phyloP scores from a whole-genome alignment of 2,797 vertebrate species.

The Uromys caudimaculatus region DNA sequence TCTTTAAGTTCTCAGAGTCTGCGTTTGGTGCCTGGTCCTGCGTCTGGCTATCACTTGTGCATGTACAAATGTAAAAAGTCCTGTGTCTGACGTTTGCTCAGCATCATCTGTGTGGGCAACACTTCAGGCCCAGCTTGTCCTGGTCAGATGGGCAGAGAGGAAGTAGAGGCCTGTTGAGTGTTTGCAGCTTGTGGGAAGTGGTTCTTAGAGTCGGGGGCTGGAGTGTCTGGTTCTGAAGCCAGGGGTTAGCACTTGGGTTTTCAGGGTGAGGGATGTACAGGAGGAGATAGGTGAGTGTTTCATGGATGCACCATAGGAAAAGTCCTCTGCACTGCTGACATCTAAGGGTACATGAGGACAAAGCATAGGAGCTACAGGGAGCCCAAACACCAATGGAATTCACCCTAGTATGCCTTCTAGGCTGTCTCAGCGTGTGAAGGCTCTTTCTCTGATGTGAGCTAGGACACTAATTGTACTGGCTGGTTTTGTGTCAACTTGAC shows the following conservation, averaged over 20 bases:
- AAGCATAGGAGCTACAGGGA: background rate
- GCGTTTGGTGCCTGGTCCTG: background rate
- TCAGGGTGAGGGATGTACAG: background rate
- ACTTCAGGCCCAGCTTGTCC: background rate
- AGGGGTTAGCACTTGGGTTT: background rate
- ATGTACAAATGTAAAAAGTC: background rate
- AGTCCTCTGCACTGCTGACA: background rate
- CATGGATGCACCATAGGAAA: background rate
- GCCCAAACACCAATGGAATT: background rate
- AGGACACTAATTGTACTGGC: background rate
- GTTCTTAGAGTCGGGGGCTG: background rate
- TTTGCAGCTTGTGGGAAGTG: background rate
- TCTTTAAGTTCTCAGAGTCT: background rate
- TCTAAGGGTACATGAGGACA: constrained; percentile 24
- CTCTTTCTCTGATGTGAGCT: background rate
- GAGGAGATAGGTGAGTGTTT: background rate
- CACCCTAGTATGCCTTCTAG: background rate
- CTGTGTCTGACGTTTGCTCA: background rate
- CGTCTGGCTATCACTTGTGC: background rate
- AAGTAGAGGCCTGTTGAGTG: background rate
- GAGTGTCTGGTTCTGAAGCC: background rate
- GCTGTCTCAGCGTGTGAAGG: background rate
- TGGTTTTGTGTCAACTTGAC: too few relatives aligned
- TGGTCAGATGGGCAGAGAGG: background rate
- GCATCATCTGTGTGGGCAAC: background rate